Percentiles rank a stretch among this genome's conserved stretches.
These are phyloP conservation scores for Lycophotia porphyrea DNA, from an alignment of 2,888 invertebrate genomes.

Conservation along the genomic window DNA sequence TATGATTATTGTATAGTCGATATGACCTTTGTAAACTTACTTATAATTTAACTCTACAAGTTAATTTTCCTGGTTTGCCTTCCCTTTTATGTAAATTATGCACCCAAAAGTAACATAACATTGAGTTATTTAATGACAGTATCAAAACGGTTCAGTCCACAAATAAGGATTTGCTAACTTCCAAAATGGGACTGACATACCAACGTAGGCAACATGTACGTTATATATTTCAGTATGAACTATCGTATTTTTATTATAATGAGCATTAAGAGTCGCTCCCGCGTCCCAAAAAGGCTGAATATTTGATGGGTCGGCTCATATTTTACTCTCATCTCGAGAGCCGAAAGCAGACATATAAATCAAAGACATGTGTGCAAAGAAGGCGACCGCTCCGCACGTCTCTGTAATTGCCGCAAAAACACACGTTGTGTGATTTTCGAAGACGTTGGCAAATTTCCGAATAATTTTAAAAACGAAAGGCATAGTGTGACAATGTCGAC, in stretches of 20 bases:
- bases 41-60: not conserved
- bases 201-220: slow-evolving; percentile 72
- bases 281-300: slow-evolving; percentile 85
- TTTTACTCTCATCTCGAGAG: slow-evolving; percentile 84
- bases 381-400: slow-evolving; percentile 86
- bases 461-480: slow-evolving; percentile 75
- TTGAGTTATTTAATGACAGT: slow-evolving; percentile 22
- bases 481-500: slow-evolving; percentile 52
- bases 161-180: slow-evolving; percentile 70
- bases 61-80: not conserved
- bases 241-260: slow-evolving; percentile 89
- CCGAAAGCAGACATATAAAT: slow-evolving; percentile 87
- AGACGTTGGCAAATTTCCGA: slow-evolving; percentile 88
- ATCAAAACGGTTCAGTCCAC: slow-evolving; percentile 65
- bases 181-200: slow-evolving; percentile 78
- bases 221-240: slow-evolving; percentile 83
- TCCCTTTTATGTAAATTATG: not conserved
- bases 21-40: not conserved
- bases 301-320: slow-evolving; percentile 88
- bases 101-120: not conserved
- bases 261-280: slow-evolving; percentile 83
- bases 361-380: slow-evolving; percentile 86
- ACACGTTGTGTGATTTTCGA: slow-evolving; percentile 85
- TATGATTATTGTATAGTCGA: not conserved
- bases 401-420: slow-evolving; percentile 89